Evolutionary conservation across 2,888 invertebrate species (phyloP).

Genomic region (Holacanthella duospinosa): DNA sequence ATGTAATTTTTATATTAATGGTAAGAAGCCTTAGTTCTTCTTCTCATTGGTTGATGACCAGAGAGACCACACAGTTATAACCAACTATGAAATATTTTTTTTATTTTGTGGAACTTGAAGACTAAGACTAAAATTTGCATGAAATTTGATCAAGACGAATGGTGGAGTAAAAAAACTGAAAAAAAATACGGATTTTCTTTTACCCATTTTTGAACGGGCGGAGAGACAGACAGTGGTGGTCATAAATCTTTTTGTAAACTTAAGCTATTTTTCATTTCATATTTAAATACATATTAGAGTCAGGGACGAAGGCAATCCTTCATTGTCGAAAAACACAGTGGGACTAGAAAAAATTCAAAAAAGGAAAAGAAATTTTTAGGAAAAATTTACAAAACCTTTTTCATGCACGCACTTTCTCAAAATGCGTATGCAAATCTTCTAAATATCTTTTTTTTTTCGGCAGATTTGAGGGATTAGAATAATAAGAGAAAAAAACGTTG

Average conservation of each 20-base stretch:
- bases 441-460: too few species aligned
- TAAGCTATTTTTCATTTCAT: conserved; percentile 5
- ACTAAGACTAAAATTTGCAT: neutral
- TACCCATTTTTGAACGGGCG: neutral
- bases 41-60: neutral
- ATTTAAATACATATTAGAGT: conserved; percentile 6
- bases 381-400: neutral
- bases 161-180: neutral
- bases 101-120: neutral
- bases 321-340: neutral
- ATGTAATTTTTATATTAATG: neutral
- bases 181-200: neutral
- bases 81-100: neutral
- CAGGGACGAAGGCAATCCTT: neutral
- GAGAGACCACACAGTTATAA: conserved; percentile 1
- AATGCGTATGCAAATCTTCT: neutral
- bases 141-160: conserved; percentile 6
- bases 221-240: neutral
- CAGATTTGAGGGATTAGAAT: neutral
- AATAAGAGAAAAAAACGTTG: neutral
- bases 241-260: neutral
- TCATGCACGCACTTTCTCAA: neutral
- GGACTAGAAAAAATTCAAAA: neutral
- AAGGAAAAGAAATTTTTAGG: neutral
- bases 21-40: neutral